Percentiles rank a stretch among this genome's conserved stretches.
Evolutionary conservation across 2,888 invertebrate species (phyloP).

Genomic region (Acrocyrtus sp.): DNA sequence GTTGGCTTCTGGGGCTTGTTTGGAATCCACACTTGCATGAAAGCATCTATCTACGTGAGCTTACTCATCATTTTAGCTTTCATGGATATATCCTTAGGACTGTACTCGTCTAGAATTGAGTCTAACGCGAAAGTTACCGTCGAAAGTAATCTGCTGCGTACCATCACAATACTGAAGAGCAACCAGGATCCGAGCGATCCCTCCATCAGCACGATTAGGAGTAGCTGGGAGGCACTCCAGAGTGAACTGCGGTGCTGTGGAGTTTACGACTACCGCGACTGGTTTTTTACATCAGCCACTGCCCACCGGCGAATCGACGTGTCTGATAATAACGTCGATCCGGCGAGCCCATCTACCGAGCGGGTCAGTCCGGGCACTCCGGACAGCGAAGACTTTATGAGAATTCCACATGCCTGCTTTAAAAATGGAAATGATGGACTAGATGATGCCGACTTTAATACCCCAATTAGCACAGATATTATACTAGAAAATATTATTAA

Average conservation of each 20-base stretch:
- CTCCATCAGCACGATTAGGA: background rate
- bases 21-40: slow-evolving; percentile 16
- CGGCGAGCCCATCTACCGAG: background rate
- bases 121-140: slow-evolving; percentile 12
- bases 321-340: too few species aligned
- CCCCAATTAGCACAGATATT: slow-evolving; percentile 13
- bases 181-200: slow-evolving; percentile 2
- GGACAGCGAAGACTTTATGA: slow-evolving; percentile 18
- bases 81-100: slow-evolving; percentile 6
- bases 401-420: slow-evolving; percentile 31
- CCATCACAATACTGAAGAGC: slow-evolving; percentile 6
- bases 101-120: slow-evolving; percentile 18
- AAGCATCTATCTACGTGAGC: slow-evolving; percentile 15
- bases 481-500: slow-evolving; percentile 23
- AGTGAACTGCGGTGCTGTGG: slow-evolving; percentile 36
- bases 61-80: slow-evolving; percentile 9
- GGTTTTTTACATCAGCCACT: slow-evolving; percentile 12
- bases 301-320: too few species aligned
- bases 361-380: background rate
- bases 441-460: slow-evolving; percentile 17
- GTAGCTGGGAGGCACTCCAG: slow-evolving; percentile 28
- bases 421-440: slow-evolving; percentile 35
- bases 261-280: slow-evolving; percentile 25
- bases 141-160: slow-evolving; percentile 6
- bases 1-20: slow-evolving; percentile 20